Conservation (phyloP, 2,113 vertebrate species). For the Nothobranchius furzeri region DNA sequence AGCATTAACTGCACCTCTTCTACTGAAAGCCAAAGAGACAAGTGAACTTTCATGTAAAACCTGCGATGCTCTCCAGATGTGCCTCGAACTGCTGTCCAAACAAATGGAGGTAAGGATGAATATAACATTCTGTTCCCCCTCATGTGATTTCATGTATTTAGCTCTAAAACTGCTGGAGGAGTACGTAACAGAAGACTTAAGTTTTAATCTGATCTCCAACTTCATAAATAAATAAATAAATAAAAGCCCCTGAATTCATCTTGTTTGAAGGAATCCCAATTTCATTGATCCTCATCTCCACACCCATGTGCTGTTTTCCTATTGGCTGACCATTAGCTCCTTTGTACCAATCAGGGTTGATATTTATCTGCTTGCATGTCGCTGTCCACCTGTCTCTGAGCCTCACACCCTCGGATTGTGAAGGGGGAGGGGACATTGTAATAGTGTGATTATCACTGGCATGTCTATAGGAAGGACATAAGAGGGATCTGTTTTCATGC, state of each 20-base stretch:
- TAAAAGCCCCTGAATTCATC: too few species aligned
- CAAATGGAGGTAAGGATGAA: conserved; percentile 86
- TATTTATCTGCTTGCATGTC: conserved; percentile 10
- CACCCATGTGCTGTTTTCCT: conserved; percentile 14
- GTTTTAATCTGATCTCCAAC: too few species aligned
- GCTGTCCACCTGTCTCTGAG: conserved; percentile 44
- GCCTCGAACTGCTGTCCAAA: conserved; percentile 85
- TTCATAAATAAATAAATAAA: too few species aligned
- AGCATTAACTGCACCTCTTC: conserved; percentile 80
- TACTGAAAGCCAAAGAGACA: conserved; percentile 86
- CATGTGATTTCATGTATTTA: not conserved
- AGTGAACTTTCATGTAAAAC: conserved; percentile 87
- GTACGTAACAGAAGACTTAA: too few species aligned
- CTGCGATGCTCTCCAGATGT: conserved; percentile 83
- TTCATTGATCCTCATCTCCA: conserved; percentile 22
- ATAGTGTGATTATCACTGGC: conserved; percentile 64
- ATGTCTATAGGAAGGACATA: conserved; percentile 55
- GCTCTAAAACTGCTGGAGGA: too few species aligned
- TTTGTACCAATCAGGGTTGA: conserved; percentile 28
- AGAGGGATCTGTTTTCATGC: conserved; percentile 73
- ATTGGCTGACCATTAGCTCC: conserved; percentile 35
- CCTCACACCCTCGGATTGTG: conserved; percentile 38
- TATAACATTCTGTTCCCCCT: not conserved
- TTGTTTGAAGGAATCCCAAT: conserved; percentile 4
- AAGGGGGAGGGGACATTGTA: conserved; percentile 10